Base-by-base conservation (phyloP, 2,888 invertebrate genomes). In the Phasia obesa region DNA sequence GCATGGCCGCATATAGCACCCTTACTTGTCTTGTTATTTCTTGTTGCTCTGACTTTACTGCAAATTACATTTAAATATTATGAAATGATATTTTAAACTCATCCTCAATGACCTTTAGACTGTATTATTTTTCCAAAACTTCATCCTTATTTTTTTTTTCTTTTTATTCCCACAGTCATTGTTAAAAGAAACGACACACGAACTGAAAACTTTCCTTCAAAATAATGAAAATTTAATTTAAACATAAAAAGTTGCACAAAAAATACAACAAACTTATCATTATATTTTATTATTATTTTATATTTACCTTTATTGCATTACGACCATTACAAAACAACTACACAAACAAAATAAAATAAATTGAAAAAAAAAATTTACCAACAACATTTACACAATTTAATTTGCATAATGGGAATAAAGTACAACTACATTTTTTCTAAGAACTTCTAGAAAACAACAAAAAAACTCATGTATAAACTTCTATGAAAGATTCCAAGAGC, bases 351-450 rank as follows among this genome's bases (percentile, higher is more conserved):
- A 59, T 59, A 60, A 78, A 59, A 74, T 55, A 74, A 59, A 53
- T n/a, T 55, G 55, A 53, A 59, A 62, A 49, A 57, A 69, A 73
- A n/a, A 86, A 86, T 17, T 17, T 51, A 15, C 57, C 21, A 74
- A 55, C 49, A 64, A 57, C 55, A 86, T 86, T 86, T 85, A 87
- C 87, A 86, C 87, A 88, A 88, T 88, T 89, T 87, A 88, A 88
- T 89, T 89, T 88, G 85, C 88, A 88, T 88, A 88, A 88, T 88
- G 87, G 87, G 85, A 87, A 88, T 85, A 87, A 86, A 84, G 67
- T 53, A 62, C 70, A 70, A 75, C 21, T n/a, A 47, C 35, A 64
- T 64, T 65, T 42, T 49, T 35, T 17, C 38, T 25, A 47, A 47
- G 38, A 47, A 70, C 51, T 47, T n/a, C 4, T 25, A 44, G 35